These are phyloP conservation scores for Conus betulinus DNA, from an alignment of 1,140 invertebrate genomes.

Conservation along the genomic window DNA sequence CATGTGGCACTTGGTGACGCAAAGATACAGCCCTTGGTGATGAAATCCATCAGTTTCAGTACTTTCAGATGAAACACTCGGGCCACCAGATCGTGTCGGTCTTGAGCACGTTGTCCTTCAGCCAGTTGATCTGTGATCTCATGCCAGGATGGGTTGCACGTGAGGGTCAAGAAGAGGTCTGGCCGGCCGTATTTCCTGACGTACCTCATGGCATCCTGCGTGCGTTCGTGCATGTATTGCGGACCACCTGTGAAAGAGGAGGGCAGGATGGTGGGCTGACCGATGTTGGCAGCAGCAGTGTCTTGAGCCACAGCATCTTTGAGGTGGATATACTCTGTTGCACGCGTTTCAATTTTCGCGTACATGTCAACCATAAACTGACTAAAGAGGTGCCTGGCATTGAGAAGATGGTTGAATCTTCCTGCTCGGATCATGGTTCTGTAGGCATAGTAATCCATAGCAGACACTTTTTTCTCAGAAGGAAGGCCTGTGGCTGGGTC, in stretches of 20 bases:
- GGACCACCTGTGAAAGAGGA: constrained; percentile 71
- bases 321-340: constrained; percentile 58
- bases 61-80: constrained; percentile 78
- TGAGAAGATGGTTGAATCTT: constrained; percentile 59
- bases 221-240: constrained; percentile 75
- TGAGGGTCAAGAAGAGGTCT: constrained; percentile 77
- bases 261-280: constrained; percentile 73
- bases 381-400: constrained; percentile 66
- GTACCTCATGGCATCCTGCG: constrained; percentile 77
- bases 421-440: constrained; percentile 32
- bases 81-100: constrained; percentile 75
- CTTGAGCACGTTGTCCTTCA: constrained; percentile 56
- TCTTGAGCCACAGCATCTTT: constrained; percentile 48
- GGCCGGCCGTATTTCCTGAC: constrained; percentile 76
- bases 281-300: constrained; percentile 54
- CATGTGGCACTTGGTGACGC: constrained; percentile 5
- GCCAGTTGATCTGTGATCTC: constrained; percentile 72
- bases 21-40: constrained; percentile 11
- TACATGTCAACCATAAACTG: constrained; percentile 76
- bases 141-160: constrained; percentile 77
- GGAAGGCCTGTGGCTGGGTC: background rate
- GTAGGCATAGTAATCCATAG: constrained; percentile 47
- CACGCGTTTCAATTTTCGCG: constrained; percentile 68
- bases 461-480: constrained; percentile 27
- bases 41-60: constrained; percentile 62